Percentiles rank a stretch among this genome's conserved stretches.
These are phyloP conservation scores for Elmis aenea DNA, from an alignment of 2,888 invertebrate species.

Conservation along the genomic window DNA sequence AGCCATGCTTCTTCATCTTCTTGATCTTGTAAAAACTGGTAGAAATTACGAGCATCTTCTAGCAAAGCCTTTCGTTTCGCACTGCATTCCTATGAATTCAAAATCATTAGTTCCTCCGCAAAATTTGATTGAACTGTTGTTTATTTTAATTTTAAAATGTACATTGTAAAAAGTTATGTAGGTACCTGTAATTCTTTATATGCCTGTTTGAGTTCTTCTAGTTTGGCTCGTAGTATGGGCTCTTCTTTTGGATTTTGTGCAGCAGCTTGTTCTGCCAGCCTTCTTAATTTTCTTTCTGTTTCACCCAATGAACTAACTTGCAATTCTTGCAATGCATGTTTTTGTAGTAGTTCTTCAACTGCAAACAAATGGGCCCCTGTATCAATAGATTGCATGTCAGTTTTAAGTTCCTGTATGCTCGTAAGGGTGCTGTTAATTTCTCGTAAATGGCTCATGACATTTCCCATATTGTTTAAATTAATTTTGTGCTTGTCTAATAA, in stretches of 20 bases:
- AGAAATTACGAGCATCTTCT: conserved; percentile 89
- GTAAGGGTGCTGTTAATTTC: conserved; percentile 87
- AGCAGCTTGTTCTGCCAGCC: conserved; percentile 52
- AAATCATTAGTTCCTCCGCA: too few species aligned
- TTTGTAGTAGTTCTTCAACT: conserved; percentile 91
- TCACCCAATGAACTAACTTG: conserved; percentile 88
- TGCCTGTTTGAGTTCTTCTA: conserved; percentile 71
- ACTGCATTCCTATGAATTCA: conserved; percentile 57
- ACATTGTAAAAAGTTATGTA: conserved; percentile 10
- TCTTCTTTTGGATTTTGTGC: conserved; percentile 53
- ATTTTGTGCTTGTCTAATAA: conserved; percentile 78
- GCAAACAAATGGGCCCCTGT: conserved; percentile 91
- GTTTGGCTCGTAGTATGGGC: conserved; percentile 62
- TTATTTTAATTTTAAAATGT: conserved; percentile 3
- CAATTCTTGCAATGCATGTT: conserved; percentile 87
- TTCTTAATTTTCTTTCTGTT: conserved; percentile 70
- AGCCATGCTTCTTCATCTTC: conserved; percentile 98
- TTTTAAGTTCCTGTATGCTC: conserved; percentile 80
- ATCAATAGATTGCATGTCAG: conserved; percentile 70
- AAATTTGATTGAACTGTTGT: conserved; percentile 4
- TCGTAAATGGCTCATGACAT: conserved; percentile 79
- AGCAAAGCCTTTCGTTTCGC: conserved; percentile 75
- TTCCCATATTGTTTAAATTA: conserved; percentile 73
- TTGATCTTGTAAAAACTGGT: conserved; percentile 93
- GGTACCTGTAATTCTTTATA: conserved; percentile 61